Evolutionary conservation across 2,797 vertebrate species (phyloP).

Genomic region (Pelochelys cantorii): DNA sequence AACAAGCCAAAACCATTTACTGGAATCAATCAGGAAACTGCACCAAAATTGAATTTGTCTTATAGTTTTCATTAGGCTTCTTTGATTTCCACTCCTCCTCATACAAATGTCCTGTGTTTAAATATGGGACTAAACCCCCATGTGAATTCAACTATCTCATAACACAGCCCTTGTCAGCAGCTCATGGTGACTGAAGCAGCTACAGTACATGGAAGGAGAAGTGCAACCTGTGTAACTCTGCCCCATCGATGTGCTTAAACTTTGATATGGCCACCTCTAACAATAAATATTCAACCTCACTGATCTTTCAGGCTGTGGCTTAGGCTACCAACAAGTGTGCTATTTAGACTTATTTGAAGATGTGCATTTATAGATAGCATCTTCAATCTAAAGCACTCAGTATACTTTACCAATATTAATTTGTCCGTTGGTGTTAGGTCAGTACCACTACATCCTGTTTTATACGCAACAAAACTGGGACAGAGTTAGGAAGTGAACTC

Average conservation of each 20-base stretch:
- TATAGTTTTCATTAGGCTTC: not conserved
- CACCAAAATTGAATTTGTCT: not conserved
- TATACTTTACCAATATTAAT: not conserved
- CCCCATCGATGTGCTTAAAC: not conserved
- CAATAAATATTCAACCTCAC: not conserved
- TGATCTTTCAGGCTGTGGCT: not conserved
- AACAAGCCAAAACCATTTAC: too few relatives aligned
- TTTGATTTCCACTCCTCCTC: not conserved
- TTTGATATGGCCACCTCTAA: not conserved
- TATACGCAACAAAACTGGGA: not conserved
- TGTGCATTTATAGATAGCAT: not conserved
- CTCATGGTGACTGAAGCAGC: conserved; percentile 14
- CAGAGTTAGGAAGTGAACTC: not conserved
- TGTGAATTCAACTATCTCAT: not conserved
- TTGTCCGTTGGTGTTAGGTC: not conserved
- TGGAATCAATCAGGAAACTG: not conserved
- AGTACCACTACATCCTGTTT: not conserved
- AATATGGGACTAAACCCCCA: not conserved
- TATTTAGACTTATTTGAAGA: not conserved
- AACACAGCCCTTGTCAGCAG: conserved; percentile 8
- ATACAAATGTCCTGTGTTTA: conserved; percentile 3
- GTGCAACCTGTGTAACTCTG: not conserved
- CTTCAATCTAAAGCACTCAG: not conserved
- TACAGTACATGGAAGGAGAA: not conserved
- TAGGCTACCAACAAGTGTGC: not conserved